Evolutionary conservation across 2,797 vertebrate genomes (phyloP).

Genomic region (Myotis daubentonii): DNA sequence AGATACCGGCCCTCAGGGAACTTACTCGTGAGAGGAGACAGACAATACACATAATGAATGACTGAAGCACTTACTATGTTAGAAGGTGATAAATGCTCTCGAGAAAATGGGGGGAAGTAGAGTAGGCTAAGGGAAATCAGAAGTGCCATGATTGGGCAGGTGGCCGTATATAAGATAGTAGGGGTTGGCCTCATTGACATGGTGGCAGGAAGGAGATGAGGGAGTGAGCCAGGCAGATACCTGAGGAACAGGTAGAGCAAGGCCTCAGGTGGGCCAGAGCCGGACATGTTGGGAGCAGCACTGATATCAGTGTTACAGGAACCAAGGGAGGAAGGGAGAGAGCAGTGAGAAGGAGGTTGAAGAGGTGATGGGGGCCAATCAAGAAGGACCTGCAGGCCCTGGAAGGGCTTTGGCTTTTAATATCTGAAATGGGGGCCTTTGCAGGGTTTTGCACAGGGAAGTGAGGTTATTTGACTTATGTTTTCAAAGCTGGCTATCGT

Average conservation of each 20-base stretch:
- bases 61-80: not conserved
- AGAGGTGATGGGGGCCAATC: not conserved
- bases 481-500: not conserved
- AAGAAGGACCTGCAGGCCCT: not conserved
- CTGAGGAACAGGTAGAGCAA: not conserved
- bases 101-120: not conserved
- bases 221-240: not conserved
- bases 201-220: not conserved
- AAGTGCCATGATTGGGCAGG: not conserved
- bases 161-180: not conserved
- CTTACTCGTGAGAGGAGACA: not conserved
- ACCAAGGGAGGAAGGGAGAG: no score
- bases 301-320: not conserved
- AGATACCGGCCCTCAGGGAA: not conserved
- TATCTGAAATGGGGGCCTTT: no score
- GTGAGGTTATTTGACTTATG: no score
- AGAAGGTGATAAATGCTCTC: not conserved
- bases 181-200: not conserved
- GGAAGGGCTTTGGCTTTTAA: not conserved
- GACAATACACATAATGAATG: not conserved
- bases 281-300: not conserved
- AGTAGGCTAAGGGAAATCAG: not conserved
- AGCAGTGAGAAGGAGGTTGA: not conserved
- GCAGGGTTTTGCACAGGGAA: fast-evolving
- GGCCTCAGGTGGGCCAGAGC: not conserved